Evolutionary conservation across 2,888 invertebrate genomes (phyloP), one percentile per base, ranked within the genome.

Genomic region (Lithophane leautieri): DNA sequence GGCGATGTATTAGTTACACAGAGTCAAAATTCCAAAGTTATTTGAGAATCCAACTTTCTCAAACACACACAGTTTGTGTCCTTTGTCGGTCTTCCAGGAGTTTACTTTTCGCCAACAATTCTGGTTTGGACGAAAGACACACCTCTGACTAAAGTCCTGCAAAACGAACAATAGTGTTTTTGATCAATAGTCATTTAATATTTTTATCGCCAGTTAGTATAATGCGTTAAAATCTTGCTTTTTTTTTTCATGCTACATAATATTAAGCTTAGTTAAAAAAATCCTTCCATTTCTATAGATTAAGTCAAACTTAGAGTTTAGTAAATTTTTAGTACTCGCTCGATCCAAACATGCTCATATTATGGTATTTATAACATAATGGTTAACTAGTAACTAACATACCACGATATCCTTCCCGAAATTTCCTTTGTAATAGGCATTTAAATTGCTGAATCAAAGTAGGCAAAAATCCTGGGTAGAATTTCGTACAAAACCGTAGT

Each of bases 341-440:
- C 81, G 86, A 84, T 87, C 87, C 87, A 87, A 87, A 87, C 87
- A 87, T 88, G 88, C 86, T 87, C 87, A 87, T 79, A 72, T 71
- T 78, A 61, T 82, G 78, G 67, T 86, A 78, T 78, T 73, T 86
- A 70, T 83, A 75, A 85, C 78, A 81, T 82, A 71, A 75, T 87
- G 73, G 40, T 75, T 83, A 69, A 75, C 69, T 87, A 87, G 79
- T 66, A 54, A 81, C 82, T 84, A 79, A 84, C 69, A 72, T 68
- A 76, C 74, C 62, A 78, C n/a, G 28, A 74, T 42, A 65, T n/a
- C 72, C 68, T 67, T 52, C 47, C 82, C 72, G 42, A 73, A 61
- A 62, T 50, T 14, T 76, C 74, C 74, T 76, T 47, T 52, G 25
- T 50, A 73, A 56, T 70, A 58, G 22, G 19, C 66, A n/a, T 44